Conservation (phyloP, 2,888 invertebrate species). For the Rhodophaea formosa region DNA sequence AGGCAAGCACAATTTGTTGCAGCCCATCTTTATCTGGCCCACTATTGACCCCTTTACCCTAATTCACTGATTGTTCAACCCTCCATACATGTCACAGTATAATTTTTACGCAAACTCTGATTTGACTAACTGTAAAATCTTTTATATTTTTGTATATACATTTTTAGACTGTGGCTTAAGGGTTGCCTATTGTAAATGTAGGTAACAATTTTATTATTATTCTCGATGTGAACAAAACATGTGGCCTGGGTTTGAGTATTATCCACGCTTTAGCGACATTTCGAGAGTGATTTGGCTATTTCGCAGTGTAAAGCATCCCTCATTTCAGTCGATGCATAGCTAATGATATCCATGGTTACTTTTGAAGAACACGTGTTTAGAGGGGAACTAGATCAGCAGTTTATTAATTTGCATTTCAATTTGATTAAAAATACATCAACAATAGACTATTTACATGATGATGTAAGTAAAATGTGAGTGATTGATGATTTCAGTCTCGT, state of each 20-base stretch:
- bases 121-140: slow-evolving; percentile 31
- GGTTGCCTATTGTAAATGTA: slow-evolving; percentile 28
- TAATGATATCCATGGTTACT: slow-evolving; percentile 60
- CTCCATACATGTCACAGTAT: slow-evolving; percentile 38
- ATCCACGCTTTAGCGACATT: slow-evolving; percentile 72
- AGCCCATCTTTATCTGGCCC: slow-evolving; percentile 75
- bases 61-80: slow-evolving; percentile 64
- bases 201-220: slow-evolving; percentile 56
- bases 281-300: slow-evolving; percentile 73
- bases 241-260: slow-evolving; percentile 64
- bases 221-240: slow-evolving; percentile 74
- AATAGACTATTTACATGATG: slow-evolving; percentile 4
- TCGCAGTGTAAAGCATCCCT: slow-evolving; percentile 48
- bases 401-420: slow-evolving; percentile 33
- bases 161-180: slow-evolving; percentile 37
- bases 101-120: slow-evolving; percentile 30
- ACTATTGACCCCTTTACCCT: slow-evolving; percentile 80
- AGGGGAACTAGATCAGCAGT: slow-evolving; percentile 33
- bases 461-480: too few species aligned
- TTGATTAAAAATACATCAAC: slow-evolving; percentile 17
- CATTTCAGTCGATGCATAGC: slow-evolving; percentile 39
- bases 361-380: slow-evolving; percentile 59
- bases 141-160: slow-evolving; percentile 17
- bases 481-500: too few species aligned
- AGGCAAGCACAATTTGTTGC: slow-evolving; percentile 78